Conservation (phyloP, 2,888 invertebrate species). For the Cosmia pyralina region DNA sequence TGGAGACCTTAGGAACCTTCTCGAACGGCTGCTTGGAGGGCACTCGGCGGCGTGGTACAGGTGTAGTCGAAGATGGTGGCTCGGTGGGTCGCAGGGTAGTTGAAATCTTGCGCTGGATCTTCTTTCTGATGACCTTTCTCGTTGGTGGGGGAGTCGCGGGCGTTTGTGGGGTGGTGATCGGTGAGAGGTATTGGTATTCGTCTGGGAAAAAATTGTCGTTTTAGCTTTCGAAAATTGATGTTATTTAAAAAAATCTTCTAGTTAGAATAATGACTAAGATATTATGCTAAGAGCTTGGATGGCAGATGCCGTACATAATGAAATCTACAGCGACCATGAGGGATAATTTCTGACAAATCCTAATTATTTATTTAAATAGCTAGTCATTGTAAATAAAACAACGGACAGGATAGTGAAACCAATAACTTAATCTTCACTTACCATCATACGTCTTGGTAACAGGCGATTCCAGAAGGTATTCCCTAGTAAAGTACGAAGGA, state of each 20-base stretch:
- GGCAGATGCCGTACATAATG: no score
- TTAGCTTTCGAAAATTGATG: no score
- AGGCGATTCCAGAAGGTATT: constrained; percentile 86
- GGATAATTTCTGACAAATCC: no score
- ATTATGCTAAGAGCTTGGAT: no score
- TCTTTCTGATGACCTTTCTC: constrained; percentile 77
- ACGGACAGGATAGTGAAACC: no score
- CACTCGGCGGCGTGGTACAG: constrained; percentile 62
- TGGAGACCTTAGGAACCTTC: constrained; percentile 73
- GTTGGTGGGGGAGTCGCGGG: constrained; percentile 43
- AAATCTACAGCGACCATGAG: no score
- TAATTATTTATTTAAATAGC: no score
- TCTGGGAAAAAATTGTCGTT: constrained; percentile 71
- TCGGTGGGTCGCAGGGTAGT: constrained; percentile 76
- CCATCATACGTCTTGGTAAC: constrained; percentile 86
- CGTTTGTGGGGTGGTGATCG: constrained; percentile 79
- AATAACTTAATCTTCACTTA: constrained; percentile 64
- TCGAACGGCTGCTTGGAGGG: constrained; percentile 78
- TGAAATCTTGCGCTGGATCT: constrained; percentile 80
- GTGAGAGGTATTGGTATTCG: constrained; percentile 85
- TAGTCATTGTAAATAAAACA: no score
- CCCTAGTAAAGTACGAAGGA: constrained; percentile 84
- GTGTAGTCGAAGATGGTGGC: constrained; percentile 45
- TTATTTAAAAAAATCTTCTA: no score
- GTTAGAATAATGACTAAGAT: no score